A percentile compares a stretch with the other conserved stretches of the same genome.
Conservation (phyloP, 2,113 vertebrate species). For the Takifugu bimaculatus region DNA sequence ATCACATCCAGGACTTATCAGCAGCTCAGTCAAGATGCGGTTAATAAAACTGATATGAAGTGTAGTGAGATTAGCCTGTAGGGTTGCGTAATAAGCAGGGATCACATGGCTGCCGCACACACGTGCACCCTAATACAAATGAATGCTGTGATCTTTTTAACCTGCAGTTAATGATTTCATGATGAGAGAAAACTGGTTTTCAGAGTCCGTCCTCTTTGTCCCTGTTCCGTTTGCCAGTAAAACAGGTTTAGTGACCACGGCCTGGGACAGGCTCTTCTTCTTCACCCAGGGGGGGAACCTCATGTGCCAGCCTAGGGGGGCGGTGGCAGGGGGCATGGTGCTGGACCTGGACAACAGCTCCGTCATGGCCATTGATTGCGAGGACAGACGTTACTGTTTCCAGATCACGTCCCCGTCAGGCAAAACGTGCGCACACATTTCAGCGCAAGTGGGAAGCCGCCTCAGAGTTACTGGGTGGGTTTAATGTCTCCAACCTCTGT, state of each 20-base stretch:
- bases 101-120: no score
- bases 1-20: no score
- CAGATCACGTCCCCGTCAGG: conserved; percentile 93
- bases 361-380: conserved; percentile 96
- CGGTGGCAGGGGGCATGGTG: conserved; percentile 93
- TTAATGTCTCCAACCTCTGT: conserved; percentile 11
- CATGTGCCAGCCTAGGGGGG: conserved; percentile 95
- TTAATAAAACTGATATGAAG: no score
- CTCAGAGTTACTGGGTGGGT: not conserved
- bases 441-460: no score
- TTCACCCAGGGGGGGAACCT: conserved; percentile 98
- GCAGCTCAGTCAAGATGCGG: no score
- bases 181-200: no score
- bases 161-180: no score
- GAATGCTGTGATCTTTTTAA: no score
- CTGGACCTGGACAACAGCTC: conserved; percentile 99
- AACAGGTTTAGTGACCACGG: conserved; percentile 94
- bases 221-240: conserved; percentile 75
- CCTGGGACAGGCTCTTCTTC: conserved; percentile 96
- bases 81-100: no score
- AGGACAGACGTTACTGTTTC: conserved; percentile 96
- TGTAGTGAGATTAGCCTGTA: no score
- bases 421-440: conserved; percentile 79
- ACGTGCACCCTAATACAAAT: no score
- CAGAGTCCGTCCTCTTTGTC: not conserved